A percentile compares a stretch with the other conserved stretches of the same genome.
Evolutionary conservation across 2,888 invertebrate species (phyloP).

Genomic region (Tenodera sinensis): DNA sequence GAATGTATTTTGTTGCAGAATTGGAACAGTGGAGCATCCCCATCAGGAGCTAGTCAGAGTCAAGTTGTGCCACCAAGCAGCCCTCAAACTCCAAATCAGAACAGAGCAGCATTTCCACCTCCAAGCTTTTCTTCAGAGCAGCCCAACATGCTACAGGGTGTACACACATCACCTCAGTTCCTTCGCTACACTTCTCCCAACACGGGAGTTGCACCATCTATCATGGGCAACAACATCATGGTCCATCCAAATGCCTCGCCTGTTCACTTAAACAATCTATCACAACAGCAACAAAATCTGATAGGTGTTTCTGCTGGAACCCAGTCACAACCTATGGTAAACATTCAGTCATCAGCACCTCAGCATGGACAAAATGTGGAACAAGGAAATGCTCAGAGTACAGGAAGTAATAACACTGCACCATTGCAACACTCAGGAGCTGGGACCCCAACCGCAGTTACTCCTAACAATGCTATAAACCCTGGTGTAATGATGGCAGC

Average conservation of each 20-base stretch:
- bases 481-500: background rate
- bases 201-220: background rate
- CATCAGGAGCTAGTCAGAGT: background rate
- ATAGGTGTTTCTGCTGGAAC: background rate
- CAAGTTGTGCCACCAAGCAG: background rate
- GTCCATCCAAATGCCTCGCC: slow-evolving; percentile 1
- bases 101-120: slow-evolving; percentile 28
- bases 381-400: background rate
- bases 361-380: background rate
- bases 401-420: background rate
- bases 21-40: background rate
- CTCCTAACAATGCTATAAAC: background rate
- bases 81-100: background rate
- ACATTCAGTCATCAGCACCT: background rate
- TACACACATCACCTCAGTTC: slow-evolving; percentile 38
- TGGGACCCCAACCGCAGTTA: background rate
- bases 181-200: slow-evolving; percentile 23
- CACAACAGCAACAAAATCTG: slow-evolving; percentile 34
- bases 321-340: background rate
- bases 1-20: background rate
- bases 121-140: background rate
- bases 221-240: slow-evolving; percentile 1
- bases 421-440: background rate
- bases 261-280: slow-evolving; percentile 27
- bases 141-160: slow-evolving; percentile 38